A percentile compares a stretch with the other conserved stretches of the same genome.
These are phyloP conservation scores for Cephus runcator DNA, from an alignment of 2,888 invertebrate species.

Conservation along the genomic window DNA sequence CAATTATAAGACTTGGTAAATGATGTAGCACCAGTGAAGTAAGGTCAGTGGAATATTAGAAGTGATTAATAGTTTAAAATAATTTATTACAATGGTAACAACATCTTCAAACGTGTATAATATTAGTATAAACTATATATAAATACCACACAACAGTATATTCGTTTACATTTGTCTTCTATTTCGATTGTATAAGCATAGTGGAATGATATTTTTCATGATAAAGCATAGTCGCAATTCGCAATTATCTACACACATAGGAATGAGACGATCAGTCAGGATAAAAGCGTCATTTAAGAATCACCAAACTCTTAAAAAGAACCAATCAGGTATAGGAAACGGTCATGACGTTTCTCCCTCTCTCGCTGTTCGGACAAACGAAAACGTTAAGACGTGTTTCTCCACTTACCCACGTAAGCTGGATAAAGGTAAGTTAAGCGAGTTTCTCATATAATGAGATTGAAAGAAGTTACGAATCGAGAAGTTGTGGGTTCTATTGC, in stretches of 20 bases:
- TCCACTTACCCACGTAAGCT: too few relatives aligned
- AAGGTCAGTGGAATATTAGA: background rate
- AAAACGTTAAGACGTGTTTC: too few relatives aligned
- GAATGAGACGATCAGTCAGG: background rate
- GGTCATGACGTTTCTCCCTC: too few relatives aligned
- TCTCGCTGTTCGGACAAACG: too few relatives aligned
- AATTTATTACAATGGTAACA: slow-evolving; percentile 23
- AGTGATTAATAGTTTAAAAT: slow-evolving; percentile 17
- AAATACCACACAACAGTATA: slow-evolving; percentile 1
- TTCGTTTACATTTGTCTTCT: background rate
- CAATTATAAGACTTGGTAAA: background rate
- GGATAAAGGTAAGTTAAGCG: too few relatives aligned
- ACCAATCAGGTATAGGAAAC: too few relatives aligned
- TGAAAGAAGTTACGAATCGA: background rate
- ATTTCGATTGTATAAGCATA: background rate
- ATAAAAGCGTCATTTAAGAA: background rate
- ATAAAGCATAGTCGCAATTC: background rate
- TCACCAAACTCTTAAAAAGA: background rate
- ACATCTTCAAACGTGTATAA: slow-evolving; percentile 9
- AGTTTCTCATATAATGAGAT: too few relatives aligned
- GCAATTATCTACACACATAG: background rate
- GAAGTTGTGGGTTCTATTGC: background rate
- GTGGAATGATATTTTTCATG: background rate
- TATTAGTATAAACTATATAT: slow-evolving; percentile 18
- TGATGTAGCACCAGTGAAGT: background rate